Evolutionary conservation across 1,140 invertebrate species (phyloP).

Genomic region (Bradysia coprophila): DNA sequence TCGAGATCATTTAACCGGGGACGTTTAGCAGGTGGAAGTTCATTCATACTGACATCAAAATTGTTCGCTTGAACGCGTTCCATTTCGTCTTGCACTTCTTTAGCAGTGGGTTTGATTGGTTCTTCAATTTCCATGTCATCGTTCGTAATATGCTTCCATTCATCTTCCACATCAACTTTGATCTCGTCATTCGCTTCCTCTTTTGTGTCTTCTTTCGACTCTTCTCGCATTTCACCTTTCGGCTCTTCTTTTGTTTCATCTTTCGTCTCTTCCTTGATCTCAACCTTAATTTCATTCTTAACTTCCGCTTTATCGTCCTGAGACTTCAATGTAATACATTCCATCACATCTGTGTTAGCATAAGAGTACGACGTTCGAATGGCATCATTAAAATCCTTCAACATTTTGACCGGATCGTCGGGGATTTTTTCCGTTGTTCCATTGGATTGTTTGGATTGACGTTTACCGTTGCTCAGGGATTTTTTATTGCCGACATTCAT

Average conservation of each 20-base stretch:
- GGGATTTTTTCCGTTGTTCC: slow-evolving; percentile 17
- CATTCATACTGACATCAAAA: no score
- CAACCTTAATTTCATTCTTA: slow-evolving; percentile 1
- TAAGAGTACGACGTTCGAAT: slow-evolving; percentile 4
- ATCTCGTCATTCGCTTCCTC: slow-evolving; percentile 3
- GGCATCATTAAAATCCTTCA: slow-evolving; percentile 19
- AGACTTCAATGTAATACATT: not conserved
- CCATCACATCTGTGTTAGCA: not conserved
- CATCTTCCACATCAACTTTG: no score
- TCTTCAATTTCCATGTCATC: no score
- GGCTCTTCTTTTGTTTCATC: not conserved
- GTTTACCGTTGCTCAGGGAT: slow-evolving; percentile 29
- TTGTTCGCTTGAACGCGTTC: no score
- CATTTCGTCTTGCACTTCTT: no score
- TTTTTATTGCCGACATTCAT: slow-evolving; percentile 20
- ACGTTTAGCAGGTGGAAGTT: no score
- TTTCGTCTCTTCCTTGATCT: not conserved
- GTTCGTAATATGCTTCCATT: no score
- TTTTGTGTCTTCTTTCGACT: slow-evolving; percentile 1
- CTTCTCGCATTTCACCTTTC: not conserved
- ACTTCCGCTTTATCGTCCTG: slow-evolving; percentile 8
- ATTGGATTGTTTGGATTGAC: slow-evolving; percentile 19
- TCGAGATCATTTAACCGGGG: not conserved
- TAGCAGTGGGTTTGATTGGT: no score
- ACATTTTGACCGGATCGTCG: slow-evolving; percentile 15